A percentile compares a stretch with the other conserved stretches of the same genome.
Conservation (phyloP, 2,113 vertebrate species). For the Lates calcarifer region DNA sequence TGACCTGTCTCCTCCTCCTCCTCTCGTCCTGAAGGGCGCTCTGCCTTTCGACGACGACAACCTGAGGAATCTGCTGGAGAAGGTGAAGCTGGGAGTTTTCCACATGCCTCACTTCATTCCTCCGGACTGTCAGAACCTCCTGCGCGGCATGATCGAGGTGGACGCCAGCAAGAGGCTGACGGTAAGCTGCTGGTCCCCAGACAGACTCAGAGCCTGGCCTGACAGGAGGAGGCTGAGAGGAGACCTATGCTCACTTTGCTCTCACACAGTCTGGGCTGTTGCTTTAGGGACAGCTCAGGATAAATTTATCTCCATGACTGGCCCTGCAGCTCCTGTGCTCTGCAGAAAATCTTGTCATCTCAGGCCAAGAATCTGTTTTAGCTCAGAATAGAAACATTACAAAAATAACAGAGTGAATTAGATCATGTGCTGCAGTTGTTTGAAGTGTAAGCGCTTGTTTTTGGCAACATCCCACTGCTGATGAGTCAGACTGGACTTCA, state of each 20-base stretch:
- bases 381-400: conserved; percentile 29
- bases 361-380: not conserved
- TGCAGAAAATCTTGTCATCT: conserved; percentile 29
- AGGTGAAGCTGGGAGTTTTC: conserved; percentile 94
- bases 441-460: not conserved
- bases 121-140: conserved; percentile 97
- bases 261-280: conserved; percentile 4
- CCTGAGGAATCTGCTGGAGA: conserved; percentile 91
- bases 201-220: too few species aligned
- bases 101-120: conserved; percentile 99
- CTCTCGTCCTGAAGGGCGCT: conserved; percentile 80
- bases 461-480: not conserved
- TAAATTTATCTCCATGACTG: conserved; percentile 48
- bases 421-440: conserved; percentile 24
- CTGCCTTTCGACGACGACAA: conserved; percentile 96
- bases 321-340: conserved; percentile 25
- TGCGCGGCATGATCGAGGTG: conserved; percentile 98
- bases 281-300: not conserved
- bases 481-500: not conserved
- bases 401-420: conserved; percentile 5
- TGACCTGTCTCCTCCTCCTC: not conserved
- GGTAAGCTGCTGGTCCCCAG: conserved; percentile 75
- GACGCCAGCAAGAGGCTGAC: conserved; percentile 91
- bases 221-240: not conserved
- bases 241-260: not conserved